A percentile compares a stretch with the other conserved stretches of the same genome.
These are phyloP conservation scores for Panthera tigris DNA, from an alignment of 2,113 vertebrate species.

Conservation along the genomic window DNA sequence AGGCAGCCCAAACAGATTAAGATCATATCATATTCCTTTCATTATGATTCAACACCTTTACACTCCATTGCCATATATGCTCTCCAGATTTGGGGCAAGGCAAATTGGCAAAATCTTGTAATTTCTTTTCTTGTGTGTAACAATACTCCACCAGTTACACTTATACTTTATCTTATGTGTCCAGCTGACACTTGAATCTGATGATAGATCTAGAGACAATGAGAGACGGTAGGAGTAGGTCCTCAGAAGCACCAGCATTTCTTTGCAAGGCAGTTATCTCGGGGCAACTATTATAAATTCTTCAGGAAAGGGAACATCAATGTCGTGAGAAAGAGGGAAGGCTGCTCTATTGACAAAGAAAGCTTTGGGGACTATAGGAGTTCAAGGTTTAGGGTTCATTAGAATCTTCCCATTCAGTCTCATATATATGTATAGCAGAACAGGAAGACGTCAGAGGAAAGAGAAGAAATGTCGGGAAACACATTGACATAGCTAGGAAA, in stretches of 20 bases:
- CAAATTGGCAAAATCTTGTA: background rate
- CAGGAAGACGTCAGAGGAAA: background rate
- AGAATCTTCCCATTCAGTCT: background rate
- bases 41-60: background rate
- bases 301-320: background rate
- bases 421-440: background rate
- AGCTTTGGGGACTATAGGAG: background rate
- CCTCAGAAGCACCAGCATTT: background rate
- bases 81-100: background rate
- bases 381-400: background rate
- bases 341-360: background rate
- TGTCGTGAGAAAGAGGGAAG: background rate
- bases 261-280: background rate
- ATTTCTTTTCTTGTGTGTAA: background rate
- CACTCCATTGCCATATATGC: background rate
- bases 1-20: background rate
- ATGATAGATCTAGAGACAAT: background rate
- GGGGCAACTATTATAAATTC: background rate
- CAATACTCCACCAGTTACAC: background rate
- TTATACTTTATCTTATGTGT: background rate
- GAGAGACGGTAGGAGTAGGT: background rate
- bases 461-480: background rate
- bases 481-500: background rate
- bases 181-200: background rate
- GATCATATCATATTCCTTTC: background rate